Percentiles rank a stretch among this genome's conserved stretches.
Conservation (phyloP, 2,113 vertebrate species). For the Seriola quinqueradiata region DNA sequence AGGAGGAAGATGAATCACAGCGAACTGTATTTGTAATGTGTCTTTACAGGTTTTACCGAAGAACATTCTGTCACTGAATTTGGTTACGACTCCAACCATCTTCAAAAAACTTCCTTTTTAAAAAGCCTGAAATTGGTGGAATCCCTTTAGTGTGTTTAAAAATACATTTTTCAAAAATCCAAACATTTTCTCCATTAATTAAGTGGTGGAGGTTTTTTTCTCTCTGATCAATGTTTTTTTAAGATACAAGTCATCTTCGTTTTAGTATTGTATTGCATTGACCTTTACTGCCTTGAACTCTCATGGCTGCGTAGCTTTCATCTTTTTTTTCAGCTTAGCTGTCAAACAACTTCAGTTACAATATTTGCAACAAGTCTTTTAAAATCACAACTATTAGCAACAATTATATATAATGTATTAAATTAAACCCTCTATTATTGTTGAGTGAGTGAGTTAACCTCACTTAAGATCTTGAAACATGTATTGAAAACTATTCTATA, state of each 20-base stretch:
- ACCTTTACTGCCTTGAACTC: not conserved
- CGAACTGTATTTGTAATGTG: not conserved
- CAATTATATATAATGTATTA: not conserved
- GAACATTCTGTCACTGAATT: not conserved
- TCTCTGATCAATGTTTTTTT: too few species aligned
- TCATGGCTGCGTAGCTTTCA: not conserved
- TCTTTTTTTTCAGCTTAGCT: not conserved
- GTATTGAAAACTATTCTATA: not conserved
- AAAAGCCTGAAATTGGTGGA: not conserved
- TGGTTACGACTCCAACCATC: not conserved
- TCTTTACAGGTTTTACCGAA: too few species aligned
- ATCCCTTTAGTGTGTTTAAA: not conserved
- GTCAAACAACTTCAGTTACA: too few species aligned
- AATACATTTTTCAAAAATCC: too few species aligned
- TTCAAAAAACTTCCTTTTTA: not conserved
- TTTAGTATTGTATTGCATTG: not conserved
- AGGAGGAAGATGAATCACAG: not conserved
- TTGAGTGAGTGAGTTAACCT: not conserved
- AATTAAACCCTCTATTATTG: constrained; percentile 5
- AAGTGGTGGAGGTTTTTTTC: too few species aligned
- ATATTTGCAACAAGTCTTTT: not conserved
- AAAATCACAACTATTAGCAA: not conserved
- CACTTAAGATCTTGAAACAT: not conserved
- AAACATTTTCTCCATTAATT: too few species aligned
- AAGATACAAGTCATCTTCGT: too few species aligned